A percentile compares a stretch with the other conserved stretches of the same genome.
Conservation (phyloP, 2,888 invertebrate genomes). For the Apamea crenata region DNA sequence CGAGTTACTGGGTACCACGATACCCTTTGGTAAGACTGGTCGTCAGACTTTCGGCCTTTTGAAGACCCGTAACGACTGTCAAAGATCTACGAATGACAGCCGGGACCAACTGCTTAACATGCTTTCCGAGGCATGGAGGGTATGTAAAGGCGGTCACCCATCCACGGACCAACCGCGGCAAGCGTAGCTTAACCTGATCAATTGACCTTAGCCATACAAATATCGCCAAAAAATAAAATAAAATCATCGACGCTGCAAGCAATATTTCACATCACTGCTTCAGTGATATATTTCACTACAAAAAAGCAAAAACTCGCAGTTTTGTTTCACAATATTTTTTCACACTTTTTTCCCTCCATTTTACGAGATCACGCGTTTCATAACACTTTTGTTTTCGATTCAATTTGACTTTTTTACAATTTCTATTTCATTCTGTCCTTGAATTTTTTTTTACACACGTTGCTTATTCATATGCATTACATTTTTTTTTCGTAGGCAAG, state of each 20-base stretch:
- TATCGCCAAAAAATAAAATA: not conserved
- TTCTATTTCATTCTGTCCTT: conserved; percentile 78
- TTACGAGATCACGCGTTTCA: conserved; percentile 36
- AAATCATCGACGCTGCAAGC: not conserved
- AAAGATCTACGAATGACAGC: too few relatives aligned
- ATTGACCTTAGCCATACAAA: too few relatives aligned
- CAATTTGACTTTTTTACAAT: conserved; percentile 63
- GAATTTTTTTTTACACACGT: conserved; percentile 69
- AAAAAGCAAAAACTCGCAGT: conserved; percentile 35
- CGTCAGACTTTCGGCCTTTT: too few relatives aligned
- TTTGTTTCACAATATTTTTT: conserved; percentile 31
- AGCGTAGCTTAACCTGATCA: too few relatives aligned
- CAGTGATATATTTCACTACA: conserved; percentile 27
- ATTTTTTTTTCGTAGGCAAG: conserved; percentile 76
- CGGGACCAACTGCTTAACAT: too few relatives aligned
- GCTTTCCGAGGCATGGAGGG: too few relatives aligned
- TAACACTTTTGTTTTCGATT: conserved; percentile 60
- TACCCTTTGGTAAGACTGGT: too few relatives aligned
- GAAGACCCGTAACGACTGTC: too few relatives aligned
- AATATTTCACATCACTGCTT: conserved; percentile 37
- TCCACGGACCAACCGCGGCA: too few relatives aligned
- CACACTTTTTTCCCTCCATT: conserved; percentile 18
- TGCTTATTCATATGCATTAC: conserved; percentile 70
- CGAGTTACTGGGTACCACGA: too few relatives aligned
- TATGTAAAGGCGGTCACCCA: too few relatives aligned